These are phyloP conservation scores for Epistrophe eligans DNA, from an alignment of 2,888 invertebrate species.

Conservation along the genomic window DNA sequence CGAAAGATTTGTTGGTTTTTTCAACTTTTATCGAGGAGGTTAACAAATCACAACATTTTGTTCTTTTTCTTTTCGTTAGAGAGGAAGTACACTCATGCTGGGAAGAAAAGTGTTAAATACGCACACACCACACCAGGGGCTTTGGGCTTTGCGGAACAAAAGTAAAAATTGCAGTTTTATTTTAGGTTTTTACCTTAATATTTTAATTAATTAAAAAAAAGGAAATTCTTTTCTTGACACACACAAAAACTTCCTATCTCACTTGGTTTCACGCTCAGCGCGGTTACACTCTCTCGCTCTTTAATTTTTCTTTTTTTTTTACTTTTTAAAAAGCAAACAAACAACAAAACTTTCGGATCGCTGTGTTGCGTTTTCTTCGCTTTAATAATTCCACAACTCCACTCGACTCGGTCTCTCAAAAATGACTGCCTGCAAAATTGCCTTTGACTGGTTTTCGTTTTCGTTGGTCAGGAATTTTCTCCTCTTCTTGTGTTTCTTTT, in stretches of 20 bases:
- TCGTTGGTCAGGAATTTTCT: conserved; percentile 71
- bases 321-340: conserved; percentile 63
- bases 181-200: conserved; percentile 27
- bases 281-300: conserved; percentile 62
- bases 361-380: conserved; percentile 75
- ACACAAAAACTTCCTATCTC: conserved; percentile 58
- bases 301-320: conserved; percentile 23
- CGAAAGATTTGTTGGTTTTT: conserved; percentile 50
- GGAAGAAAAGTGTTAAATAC: conserved; percentile 59
- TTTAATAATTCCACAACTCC: conserved; percentile 68
- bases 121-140: conserved; percentile 69
- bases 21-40: conserved; percentile 31
- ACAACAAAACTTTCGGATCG: conserved; percentile 76
- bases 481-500: conserved; percentile 33
- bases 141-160: conserved; percentile 27
- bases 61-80: conserved; percentile 29
- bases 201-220: conserved; percentile 34
- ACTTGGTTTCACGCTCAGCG: conserved; percentile 67
- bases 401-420: conserved; percentile 76
- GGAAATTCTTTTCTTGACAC: conserved; percentile 62
- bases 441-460: conserved; percentile 68
- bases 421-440: conserved; percentile 65
- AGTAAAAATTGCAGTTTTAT: conserved; percentile 52
- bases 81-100: conserved; percentile 55
- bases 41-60: conserved; percentile 66